These are phyloP conservation scores for Holocentrus rufus DNA, from an alignment of 2,797 vertebrate genomes.

Conservation along the genomic window DNA sequence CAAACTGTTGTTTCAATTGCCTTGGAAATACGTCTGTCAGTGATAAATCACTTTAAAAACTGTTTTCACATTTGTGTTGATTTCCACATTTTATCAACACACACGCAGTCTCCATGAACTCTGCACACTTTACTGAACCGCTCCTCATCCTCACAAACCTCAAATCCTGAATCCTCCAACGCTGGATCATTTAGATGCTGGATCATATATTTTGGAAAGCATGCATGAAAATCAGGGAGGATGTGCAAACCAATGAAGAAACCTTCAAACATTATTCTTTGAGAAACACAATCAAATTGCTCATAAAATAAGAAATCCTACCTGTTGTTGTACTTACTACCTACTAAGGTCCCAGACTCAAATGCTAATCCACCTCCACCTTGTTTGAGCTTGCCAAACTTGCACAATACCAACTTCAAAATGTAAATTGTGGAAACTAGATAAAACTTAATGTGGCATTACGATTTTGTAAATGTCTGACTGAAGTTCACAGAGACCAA, in stretches of 20 bases:
- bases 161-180: constrained; percentile 44
- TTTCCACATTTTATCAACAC: constrained; percentile 5
- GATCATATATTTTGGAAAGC: background rate
- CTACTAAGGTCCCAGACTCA: constrained; percentile 14
- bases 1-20: constrained; percentile 61
- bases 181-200: background rate
- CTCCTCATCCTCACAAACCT: constrained; percentile 27
- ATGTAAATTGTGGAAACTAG: constrained; percentile 24
- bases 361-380: constrained; percentile 13
- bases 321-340: background rate
- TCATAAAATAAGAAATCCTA: constrained; percentile 1
- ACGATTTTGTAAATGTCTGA: constrained; percentile 57
- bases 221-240: constrained; percentile 19
- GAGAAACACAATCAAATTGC: background rate
- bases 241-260: constrained; percentile 24
- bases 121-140: constrained; percentile 26
- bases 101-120: constrained; percentile 16
- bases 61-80: constrained; percentile 29
- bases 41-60: constrained; percentile 39
- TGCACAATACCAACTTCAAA: constrained; percentile 23
- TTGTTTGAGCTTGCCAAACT: constrained; percentile 9
- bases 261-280: background rate
- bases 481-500: constrained; percentile 31
- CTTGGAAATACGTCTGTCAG: constrained; percentile 51
- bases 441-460: constrained; percentile 50